Evolutionary conservation across 2,888 invertebrate genomes (phyloP), one percentile per base, ranked within the genome.

Genomic region (Aricia artaxerxes): DNA sequence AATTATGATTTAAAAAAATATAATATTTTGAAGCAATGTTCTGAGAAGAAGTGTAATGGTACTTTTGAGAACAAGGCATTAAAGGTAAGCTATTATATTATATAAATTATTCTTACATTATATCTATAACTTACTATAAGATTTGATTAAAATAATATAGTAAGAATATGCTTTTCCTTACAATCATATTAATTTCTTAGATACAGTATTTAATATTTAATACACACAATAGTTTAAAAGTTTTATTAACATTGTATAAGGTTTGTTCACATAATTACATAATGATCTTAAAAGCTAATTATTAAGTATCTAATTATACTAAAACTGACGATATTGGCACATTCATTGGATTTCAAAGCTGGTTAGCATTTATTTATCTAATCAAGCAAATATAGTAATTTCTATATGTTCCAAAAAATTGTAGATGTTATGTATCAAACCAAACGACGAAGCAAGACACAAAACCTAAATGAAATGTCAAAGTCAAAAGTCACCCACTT

Each of bases 241-340:
- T 44, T 0, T 9, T 49, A 49, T 3, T 3, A 49, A 9, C 49
- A 49, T 11, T 49, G 49, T 49, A 49, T 49, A 9, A 9, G 49
- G 4, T 16, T 57, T 0, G 4, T 16, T 16, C 16, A 57, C 57
- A 57, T 16, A 6, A 6, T 7, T n/a, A 64, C 64, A 64, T 31
- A 3, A 9, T 35, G 1, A 38, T 16, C 35, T 69, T 35, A 13
- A 69, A 38, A 38, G 35, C 35, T 69, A 69, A 57, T 57, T 57
- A 16, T 24, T 24, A 24, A 24, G 4, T 57, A 57, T 57, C 16
- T 57, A 57, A 57, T 57, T 16, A 13, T 38, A 38, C 4, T 3
- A 69, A 69, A 69, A 69, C 69, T 69, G 69, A 69, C 69, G 69
- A 69, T 69, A 69, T 69, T 69, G 35, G 69, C 69, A 64, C 31